These are phyloP conservation scores for Gasterosteus nipponicus DNA, from an alignment of 2,113 vertebrate genomes.

Conservation along the genomic window DNA sequence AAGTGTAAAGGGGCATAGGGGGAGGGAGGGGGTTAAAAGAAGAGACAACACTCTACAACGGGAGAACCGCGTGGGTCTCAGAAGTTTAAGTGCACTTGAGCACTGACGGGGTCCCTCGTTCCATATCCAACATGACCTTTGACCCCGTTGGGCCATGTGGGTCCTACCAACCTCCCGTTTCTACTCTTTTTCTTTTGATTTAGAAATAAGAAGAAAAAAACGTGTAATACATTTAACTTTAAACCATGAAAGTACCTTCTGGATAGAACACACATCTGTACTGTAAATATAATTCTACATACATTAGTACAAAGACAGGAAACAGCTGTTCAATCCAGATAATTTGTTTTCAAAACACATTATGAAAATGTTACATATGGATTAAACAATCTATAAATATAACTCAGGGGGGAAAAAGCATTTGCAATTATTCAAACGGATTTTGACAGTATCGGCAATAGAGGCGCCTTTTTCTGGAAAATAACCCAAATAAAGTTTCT, in stretches of 20 bases:
- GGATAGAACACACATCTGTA: background rate
- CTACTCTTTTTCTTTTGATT: background rate
- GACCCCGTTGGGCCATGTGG: background rate
- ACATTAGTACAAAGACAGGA: background rate
- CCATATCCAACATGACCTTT: conserved; percentile 5
- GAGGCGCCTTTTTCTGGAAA: too few relatives aligned
- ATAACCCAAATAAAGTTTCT: background rate
- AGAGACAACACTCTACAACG: background rate
- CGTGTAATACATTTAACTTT: background rate
- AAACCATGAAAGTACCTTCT: background rate
- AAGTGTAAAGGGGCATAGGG: background rate
- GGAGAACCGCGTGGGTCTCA: background rate
- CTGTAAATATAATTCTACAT: background rate
- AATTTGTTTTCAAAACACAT: background rate
- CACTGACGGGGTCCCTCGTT: conserved; percentile 3
- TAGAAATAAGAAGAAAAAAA: background rate
- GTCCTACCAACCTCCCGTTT: background rate
- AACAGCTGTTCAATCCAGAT: conserved; percentile 3
- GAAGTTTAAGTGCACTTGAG: conserved; percentile 7
- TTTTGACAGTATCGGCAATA: background rate
- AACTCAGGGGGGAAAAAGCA: background rate
- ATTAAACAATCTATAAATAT: background rate
- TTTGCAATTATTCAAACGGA: background rate
- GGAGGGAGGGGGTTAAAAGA: background rate
- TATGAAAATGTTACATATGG: background rate